These are phyloP conservation scores for Todiramphus chloris DNA, from an alignment of 2,113 vertebrate genomes.

Conservation along the genomic window DNA sequence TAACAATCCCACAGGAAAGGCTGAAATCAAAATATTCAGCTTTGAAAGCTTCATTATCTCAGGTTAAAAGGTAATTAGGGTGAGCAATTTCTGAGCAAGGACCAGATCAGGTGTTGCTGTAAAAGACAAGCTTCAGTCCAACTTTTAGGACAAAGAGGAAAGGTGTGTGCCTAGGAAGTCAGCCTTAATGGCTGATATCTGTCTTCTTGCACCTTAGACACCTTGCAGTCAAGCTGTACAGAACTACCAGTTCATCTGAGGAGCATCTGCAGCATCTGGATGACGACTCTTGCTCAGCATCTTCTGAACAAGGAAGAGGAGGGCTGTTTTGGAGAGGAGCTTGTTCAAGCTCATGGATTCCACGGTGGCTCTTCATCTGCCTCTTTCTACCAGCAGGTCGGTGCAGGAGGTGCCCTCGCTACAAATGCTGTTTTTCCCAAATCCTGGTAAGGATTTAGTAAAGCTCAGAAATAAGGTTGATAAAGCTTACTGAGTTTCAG, in stretches of 20 bases:
- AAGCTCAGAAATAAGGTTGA: not conserved
- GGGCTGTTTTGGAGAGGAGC: not conserved
- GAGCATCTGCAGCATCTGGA: not conserved
- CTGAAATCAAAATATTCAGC: not conserved
- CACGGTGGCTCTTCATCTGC: not conserved
- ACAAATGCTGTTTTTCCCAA: not conserved
- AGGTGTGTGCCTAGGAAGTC: not conserved
- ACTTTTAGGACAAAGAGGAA: not conserved
- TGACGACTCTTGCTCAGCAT: not conserved
- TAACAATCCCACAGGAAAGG: not conserved
- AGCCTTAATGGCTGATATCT: accelerated
- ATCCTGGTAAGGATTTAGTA: not conserved
- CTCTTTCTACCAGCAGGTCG: not conserved
- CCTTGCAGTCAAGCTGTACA: not conserved
- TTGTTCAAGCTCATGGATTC: not conserved
- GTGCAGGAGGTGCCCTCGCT: not conserved
- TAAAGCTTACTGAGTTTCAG: not conserved
- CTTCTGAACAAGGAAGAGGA: not conserved
- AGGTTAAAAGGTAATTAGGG: not conserved
- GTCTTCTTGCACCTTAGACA: not conserved
- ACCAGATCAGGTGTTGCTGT: not conserved
- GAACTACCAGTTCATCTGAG: not conserved
- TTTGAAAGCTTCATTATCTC: not conserved
- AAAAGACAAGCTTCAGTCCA: not conserved
- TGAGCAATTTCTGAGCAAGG: not conserved